Conservation (phyloP, 2,797 vertebrate genomes). For the Potorous gilbertii region DNA sequence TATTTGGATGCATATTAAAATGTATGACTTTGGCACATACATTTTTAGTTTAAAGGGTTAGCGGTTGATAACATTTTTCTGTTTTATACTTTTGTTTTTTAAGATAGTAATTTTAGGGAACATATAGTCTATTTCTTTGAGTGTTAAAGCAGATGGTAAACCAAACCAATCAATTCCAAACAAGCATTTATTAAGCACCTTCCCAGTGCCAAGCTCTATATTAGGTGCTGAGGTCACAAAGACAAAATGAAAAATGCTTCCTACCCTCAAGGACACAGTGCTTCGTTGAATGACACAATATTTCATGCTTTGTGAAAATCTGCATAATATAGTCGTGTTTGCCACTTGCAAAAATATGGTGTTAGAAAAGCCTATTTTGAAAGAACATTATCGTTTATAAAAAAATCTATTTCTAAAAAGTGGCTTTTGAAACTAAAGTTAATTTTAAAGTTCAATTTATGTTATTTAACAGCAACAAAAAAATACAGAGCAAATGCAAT, state of each 20-base stretch:
- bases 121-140: constrained; percentile 40
- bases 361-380: constrained; percentile 52
- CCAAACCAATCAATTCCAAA: neutral
- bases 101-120: neutral
- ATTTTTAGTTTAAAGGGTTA: constrained; percentile 38
- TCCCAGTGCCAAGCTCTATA: neutral
- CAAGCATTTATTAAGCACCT: neutral
- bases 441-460: constrained; percentile 43
- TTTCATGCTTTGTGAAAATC: constrained; percentile 55
- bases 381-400: constrained; percentile 50
- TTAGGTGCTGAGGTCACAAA: neutral
- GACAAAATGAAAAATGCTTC: neutral
- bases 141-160: constrained; percentile 19
- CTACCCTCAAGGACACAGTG: neutral
- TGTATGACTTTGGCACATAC: constrained; percentile 24
- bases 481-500: constrained; percentile 51
- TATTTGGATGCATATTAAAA: constrained; percentile 25
- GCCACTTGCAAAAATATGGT: constrained; percentile 52
- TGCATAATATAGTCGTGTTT: constrained; percentile 58
- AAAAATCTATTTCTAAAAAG: constrained; percentile 66
- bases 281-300: neutral
- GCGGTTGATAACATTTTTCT: constrained; percentile 1
- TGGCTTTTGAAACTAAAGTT: constrained; percentile 54
- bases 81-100: constrained; percentile 43
- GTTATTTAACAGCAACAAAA: constrained; percentile 16